phyloP scores from a whole-genome alignment of 64 coral and sea anemone genomes.

The Actinia equina region DNA sequence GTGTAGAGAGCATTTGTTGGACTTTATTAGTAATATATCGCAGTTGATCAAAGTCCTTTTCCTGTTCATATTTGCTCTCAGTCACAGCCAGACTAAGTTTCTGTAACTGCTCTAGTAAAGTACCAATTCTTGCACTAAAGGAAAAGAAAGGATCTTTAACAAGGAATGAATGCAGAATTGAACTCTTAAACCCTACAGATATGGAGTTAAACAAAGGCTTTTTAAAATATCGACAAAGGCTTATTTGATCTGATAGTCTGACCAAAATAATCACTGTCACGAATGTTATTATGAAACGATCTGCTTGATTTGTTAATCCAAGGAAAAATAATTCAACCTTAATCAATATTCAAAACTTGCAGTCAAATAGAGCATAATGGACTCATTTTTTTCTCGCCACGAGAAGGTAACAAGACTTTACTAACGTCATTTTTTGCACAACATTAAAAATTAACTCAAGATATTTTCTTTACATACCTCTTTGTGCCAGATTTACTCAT shows the following conservation, averaged over 20 bases:
- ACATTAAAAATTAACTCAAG: neutral
- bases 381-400: neutral
- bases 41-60: constrained; percentile 76
- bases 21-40: constrained; percentile 91
- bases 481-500: constrained; percentile 15
- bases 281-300: too few species aligned
- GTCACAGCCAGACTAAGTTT: constrained; percentile 67
- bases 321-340: too few species aligned
- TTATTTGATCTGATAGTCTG: too few species aligned
- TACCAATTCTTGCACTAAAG: constrained; percentile 70
- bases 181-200: too few species aligned
- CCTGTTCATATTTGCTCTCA: constrained; percentile 78
- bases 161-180: too few species aligned
- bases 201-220: neutral
- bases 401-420: neutral
- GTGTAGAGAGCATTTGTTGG: constrained; percentile 84
- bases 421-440: neutral
- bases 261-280: too few species aligned
- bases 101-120: constrained; percentile 80
- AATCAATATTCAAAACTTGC: too few species aligned
- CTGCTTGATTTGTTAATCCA: too few species aligned
- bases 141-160: neutral
- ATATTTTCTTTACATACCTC: neutral
- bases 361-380: neutral
- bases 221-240: too few species aligned